A percentile compares a stretch with the other conserved stretches of the same genome.
These are phyloP conservation scores for Eciton burchellii DNA, from an alignment of 1,140 invertebrate genomes.

Conservation along the genomic window DNA sequence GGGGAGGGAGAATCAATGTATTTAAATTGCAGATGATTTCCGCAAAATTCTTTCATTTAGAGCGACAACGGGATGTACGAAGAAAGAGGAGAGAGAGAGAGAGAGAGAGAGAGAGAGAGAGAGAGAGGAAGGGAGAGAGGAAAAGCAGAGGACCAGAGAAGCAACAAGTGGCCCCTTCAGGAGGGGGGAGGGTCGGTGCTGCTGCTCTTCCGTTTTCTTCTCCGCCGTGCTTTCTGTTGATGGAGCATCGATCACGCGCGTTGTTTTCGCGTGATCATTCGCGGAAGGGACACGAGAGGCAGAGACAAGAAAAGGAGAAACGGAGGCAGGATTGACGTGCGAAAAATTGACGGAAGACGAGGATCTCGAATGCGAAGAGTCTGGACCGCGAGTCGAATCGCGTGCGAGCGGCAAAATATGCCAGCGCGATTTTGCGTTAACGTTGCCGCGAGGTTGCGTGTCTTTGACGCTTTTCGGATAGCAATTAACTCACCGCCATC, in stretches of 20 bases:
- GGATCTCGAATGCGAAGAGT: constrained; percentile 6
- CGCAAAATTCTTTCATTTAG: constrained; percentile 42
- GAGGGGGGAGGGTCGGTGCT: constrained; percentile 11
- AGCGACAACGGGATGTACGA: constrained; percentile 26
- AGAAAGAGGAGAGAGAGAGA: constrained; percentile 45
- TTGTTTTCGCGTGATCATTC: constrained; percentile 53
- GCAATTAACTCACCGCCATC: constrained; percentile 24
- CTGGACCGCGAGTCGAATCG: constrained; percentile 6
- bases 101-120: not conserved
- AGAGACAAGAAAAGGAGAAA: constrained; percentile 47
- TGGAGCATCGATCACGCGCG: constrained; percentile 55
- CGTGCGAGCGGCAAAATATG: not conserved
- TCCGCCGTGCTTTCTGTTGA: constrained; percentile 7
- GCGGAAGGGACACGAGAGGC: constrained; percentile 11
- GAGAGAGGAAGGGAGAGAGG: constrained; percentile 52
- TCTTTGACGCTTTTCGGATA: constrained; percentile 27
- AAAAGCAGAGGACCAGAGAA: constrained; percentile 43
- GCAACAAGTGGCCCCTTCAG: constrained; percentile 25
- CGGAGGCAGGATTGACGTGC: constrained; percentile 29
- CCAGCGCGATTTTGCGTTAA: constrained; percentile 25
- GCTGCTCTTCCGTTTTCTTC: constrained; percentile 14
- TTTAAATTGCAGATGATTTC: constrained; percentile 70
- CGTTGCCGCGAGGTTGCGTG: constrained; percentile 11
- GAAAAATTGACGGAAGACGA: not conserved
- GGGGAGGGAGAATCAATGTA: constrained; percentile 36